These are phyloP conservation scores for Anser brachyrhynchus DNA, from an alignment of 2,113 vertebrate species.

Conservation along the genomic window DNA sequence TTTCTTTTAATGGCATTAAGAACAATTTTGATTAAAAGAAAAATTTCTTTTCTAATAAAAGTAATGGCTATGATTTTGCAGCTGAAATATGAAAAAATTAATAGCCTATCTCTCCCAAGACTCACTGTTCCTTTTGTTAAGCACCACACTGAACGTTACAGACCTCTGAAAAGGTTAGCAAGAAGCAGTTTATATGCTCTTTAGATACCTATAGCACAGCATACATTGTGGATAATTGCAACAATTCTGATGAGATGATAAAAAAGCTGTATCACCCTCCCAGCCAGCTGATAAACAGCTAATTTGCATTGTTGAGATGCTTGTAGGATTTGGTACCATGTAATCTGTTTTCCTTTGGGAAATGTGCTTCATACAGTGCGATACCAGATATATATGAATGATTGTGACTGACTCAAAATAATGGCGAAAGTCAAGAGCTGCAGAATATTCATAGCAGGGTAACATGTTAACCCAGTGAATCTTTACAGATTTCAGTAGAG, in stretches of 20 bases:
- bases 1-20: neutral
- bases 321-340: neutral
- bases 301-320: neutral
- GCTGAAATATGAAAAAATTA: neutral
- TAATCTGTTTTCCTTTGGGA: neutral
- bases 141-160: neutral
- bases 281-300: neutral
- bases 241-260: neutral
- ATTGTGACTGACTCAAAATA: neutral
- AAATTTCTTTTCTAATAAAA: neutral
- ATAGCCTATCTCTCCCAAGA: neutral
- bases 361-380: neutral
- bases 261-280: neutral
- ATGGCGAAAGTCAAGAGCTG: neutral
- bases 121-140: neutral
- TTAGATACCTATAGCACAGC: neutral
- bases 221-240: neutral
- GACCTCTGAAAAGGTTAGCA: neutral
- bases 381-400: neutral
- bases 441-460: neutral
- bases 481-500: neutral
- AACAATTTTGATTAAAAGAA: neutral
- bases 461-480: neutral
- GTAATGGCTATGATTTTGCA: neutral
- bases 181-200: neutral